Base-by-base conservation (phyloP, 2,888 invertebrate species). In the Drymonia ruficornis region DNA sequence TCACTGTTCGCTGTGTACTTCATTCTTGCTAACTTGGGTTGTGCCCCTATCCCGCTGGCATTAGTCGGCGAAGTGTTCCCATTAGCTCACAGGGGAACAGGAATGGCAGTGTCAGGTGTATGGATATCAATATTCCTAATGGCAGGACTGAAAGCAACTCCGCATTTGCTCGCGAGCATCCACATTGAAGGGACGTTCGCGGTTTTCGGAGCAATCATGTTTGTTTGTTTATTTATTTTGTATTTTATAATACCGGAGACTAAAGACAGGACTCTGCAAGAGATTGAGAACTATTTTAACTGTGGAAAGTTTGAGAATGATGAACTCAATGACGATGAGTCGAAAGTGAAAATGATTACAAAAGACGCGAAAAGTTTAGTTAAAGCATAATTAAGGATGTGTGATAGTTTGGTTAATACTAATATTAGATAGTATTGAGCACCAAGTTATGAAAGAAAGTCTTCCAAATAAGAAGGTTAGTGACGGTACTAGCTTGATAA, bases 21-120 rank as follows among this genome's bases (percentile, higher is more conserved):
- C 45, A 67, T 86, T 16, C 55, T 87, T 16, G 74, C 74, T 0
- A 89, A 87, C 60, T 75, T 88, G 18, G 89, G 88, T 1, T 84
- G 86, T 50, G 80, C 84, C 7, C 79, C 85, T 0, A 84, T 89
- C 51, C 82, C 89, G 1, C 55, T 86, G 15, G 80, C 81, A 2
- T 70, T 89, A 13, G 55, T 86, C 28, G 89, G 89, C 0, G 89
- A 89, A 63, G 55, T 89, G 6, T 83, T 82, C 40, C 89, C 89
- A 0, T 71, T 89, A 42, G 78, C 70, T 0, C 84, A 87, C 51
- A 80, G 82, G 65, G 81, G 80, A 8, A 74, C 74, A 1, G 87
- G 86, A 0, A 71, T 80, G 11, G 61, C 76, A 0, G 58, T 77
- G 0, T 63, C 76, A 0, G 86, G 87, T 0, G 52, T 76, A 0